phyloP scores from a whole-genome alignment of 1,140 invertebrate species.

The Aplysia californica region DNA sequence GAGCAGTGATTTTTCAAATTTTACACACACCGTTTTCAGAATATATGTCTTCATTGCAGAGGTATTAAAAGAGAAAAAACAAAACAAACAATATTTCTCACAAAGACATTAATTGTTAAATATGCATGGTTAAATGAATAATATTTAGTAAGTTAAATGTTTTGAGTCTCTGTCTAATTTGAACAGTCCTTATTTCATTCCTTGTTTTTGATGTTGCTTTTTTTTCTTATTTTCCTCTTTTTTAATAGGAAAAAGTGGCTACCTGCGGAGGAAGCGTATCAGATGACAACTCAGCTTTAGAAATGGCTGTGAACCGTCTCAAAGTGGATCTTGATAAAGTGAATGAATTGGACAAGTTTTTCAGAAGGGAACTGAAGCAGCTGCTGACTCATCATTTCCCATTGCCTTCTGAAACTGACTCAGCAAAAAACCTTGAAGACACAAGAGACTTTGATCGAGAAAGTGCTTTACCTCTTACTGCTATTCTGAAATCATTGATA shows the following conservation, averaged over 20 bases:
- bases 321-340: background rate
- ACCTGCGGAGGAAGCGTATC: background rate
- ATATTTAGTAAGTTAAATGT: background rate
- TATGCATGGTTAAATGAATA: background rate
- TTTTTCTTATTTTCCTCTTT: background rate
- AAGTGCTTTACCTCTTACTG: slow-evolving; percentile 27
- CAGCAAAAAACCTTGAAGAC: background rate
- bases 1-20: no score
- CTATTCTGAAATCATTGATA: slow-evolving; percentile 38
- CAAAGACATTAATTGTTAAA: background rate
- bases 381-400: slow-evolving; percentile 37
- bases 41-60: no score
- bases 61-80: background rate
- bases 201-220: background rate
- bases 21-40: no score
- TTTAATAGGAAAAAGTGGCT: background rate
- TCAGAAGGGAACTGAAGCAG: slow-evolving; percentile 22
- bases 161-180: background rate
- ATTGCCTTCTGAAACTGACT: slow-evolving; percentile 20
- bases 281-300: background rate
- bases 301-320: background rate
- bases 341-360: background rate
- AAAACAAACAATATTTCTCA: background rate
- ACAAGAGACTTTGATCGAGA: background rate
- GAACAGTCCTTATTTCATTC: background rate